Evolutionary conservation across 2,888 invertebrate genomes (phyloP).

Genomic region (Aphodius sticticus): DNA sequence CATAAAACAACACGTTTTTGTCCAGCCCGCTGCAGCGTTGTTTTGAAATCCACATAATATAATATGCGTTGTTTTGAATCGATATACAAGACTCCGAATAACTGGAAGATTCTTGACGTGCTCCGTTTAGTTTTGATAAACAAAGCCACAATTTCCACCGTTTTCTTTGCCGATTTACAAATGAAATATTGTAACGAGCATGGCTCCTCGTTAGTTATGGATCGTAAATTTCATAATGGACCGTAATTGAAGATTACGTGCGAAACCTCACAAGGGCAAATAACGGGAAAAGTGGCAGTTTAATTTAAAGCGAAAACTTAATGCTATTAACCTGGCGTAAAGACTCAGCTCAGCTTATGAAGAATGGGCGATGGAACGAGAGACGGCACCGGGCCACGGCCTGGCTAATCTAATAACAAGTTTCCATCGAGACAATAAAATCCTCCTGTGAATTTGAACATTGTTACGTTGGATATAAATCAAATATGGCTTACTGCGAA

Average conservation of each 20-base stretch:
- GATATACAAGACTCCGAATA: too few relatives aligned
- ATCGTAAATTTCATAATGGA: too few relatives aligned
- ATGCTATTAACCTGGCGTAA: not conserved
- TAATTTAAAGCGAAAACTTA: not conserved
- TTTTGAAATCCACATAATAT: too few relatives aligned
- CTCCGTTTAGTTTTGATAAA: too few relatives aligned
- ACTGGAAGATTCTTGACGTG: too few relatives aligned
- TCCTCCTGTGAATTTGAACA: not conserved
- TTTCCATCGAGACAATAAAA: not conserved
- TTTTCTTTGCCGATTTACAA: too few relatives aligned
- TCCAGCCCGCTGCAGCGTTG: too few relatives aligned
- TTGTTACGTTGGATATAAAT: not conserved
- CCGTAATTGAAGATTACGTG: not conserved
- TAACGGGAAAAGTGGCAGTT: not conserved
- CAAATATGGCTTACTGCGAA: not conserved
- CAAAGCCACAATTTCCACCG: too few relatives aligned
- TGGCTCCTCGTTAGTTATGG: too few relatives aligned
- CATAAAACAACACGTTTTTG: too few relatives aligned
- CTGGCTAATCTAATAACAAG: not conserved
- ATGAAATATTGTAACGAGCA: too few relatives aligned
- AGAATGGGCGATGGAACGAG: not conserved
- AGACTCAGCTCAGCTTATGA: not conserved
- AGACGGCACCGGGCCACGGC: not conserved
- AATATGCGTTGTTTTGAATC: too few relatives aligned
- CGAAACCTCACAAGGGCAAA: not conserved